Percentiles rank a stretch among this genome's conserved stretches.
Conservation (phyloP, 2,888 invertebrate species). For the Leucozona laternaria region DNA sequence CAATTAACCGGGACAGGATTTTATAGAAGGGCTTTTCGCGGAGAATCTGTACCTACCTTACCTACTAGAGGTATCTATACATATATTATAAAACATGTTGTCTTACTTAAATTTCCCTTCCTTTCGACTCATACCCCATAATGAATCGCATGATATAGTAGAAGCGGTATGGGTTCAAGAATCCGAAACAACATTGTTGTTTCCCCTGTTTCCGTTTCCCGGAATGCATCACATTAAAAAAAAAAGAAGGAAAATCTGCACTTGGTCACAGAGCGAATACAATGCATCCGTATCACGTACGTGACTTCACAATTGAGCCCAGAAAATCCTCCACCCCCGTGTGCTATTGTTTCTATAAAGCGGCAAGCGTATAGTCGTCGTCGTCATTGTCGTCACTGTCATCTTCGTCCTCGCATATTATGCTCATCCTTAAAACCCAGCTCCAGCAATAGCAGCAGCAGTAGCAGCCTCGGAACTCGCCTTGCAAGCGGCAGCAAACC, state of each 20-base stretch:
- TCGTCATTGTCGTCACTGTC: not conserved
- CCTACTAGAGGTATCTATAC: not conserved
- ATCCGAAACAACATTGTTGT: slow-evolving; percentile 72
- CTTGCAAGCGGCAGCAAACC: slow-evolving; percentile 67
- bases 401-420: slow-evolving; percentile 14
- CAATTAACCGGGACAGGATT: slow-evolving; percentile 60
- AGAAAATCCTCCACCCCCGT: slow-evolving; percentile 58
- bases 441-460: not conserved
- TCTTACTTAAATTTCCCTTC: slow-evolving; percentile 63
- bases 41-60: slow-evolving; percentile 1
- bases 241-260: slow-evolving; percentile 73
- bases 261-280: slow-evolving; percentile 73
- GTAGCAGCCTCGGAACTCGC: slow-evolving; percentile 10
- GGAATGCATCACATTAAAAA: slow-evolving; percentile 61
- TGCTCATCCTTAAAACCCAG: slow-evolving; percentile 11
- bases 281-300: slow-evolving; percentile 75
- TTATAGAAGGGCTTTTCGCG: slow-evolving; percentile 1
- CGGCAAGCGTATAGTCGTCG: slow-evolving; percentile 52
- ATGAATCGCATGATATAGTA: not conserved
- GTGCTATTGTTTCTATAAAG: slow-evolving; percentile 57
- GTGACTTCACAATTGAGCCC: slow-evolving; percentile 75
- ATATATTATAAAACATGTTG: slow-evolving; percentile 3
- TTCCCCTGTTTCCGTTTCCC: slow-evolving; percentile 74
- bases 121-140: not conserved
- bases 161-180: slow-evolving; percentile 59